Percentiles rank a stretch among this genome's conserved stretches.
Conservation (phyloP, 2,113 vertebrate species). For the Emydocephalus ijimae region DNA sequence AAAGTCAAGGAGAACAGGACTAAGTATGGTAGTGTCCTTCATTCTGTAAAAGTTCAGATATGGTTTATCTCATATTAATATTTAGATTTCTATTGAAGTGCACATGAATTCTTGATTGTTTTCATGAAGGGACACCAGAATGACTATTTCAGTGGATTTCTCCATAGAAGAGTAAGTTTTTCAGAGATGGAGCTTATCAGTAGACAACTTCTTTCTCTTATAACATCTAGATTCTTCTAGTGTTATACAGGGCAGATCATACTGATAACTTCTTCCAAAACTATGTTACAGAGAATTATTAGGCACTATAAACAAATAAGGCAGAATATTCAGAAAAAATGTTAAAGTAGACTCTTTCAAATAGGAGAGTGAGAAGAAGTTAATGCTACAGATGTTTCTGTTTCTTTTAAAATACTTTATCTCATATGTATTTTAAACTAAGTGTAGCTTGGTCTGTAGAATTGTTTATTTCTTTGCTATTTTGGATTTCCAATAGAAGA, state of each 20-base stretch:
- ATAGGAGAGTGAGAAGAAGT: not conserved
- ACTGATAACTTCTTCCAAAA: not conserved
- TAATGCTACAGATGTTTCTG: not conserved
- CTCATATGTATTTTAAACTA: not conserved
- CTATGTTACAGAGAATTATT: not conserved
- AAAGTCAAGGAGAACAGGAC: not conserved
- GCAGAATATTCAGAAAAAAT: not conserved
- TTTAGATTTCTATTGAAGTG: not conserved
- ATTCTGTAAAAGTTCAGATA: not conserved
- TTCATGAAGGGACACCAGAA: not conserved
- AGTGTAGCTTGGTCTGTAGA: not conserved
- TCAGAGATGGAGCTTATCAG: not conserved
- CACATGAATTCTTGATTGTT: not conserved
- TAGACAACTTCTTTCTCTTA: not conserved
- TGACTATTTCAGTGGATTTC: not conserved
- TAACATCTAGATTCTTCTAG: not conserved
- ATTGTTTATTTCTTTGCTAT: not conserved
- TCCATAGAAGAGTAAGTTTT: not conserved
- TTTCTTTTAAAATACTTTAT: not conserved
- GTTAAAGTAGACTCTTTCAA: not conserved
- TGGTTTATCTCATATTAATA: not conserved
- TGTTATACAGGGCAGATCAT: not conserved
- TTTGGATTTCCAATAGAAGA: not conserved
- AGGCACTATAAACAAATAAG: not conserved
- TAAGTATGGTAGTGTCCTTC: not conserved